Evolutionary conservation across 2,113 vertebrate genomes (phyloP), one percentile per base, ranked within the genome.

Genomic region (Fulmarus glacialis): DNA sequence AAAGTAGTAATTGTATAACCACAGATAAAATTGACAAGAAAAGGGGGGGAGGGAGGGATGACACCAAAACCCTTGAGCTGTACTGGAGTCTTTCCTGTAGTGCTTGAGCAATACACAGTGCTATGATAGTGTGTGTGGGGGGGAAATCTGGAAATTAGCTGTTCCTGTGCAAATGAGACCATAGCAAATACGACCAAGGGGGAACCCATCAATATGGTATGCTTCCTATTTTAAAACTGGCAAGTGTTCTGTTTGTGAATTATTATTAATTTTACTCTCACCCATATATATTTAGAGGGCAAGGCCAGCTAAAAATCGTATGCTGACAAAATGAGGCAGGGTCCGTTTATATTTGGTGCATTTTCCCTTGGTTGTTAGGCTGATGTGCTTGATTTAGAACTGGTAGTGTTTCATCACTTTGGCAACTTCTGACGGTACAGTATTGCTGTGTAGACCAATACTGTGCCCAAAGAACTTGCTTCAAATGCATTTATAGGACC

Each of bases 371-470:
- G 71, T 64, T 84, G 52, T 72, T 78, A 52, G 68, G n/a, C 66
- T 67, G 68, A 34, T 71, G 62, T 59, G 68, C 96, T 93, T 86
- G 81, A 84, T 96, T 96, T 94, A 93, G 96, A 87, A 32, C 45
- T 93, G 86, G 34, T 92, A 45, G 82, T 73, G 63, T 93, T 92
- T 96, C 92, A 73, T 94, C 89, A 84, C 80, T 92, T 45, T 38
- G 71, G 79, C 48, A 66, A 5, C 50, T 66, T 62, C 13, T 55
- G 58, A 60, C 20, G 36, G 22, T 90, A 84, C 42, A 67, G 52
- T 93, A 43, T 59, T 82, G 60, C 29, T 50, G 8, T 15, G 5
- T n/a, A 36, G 56, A 38, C 12, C 32, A 26, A 22, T 52, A 36
- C 26, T 27, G 15, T 82, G 43, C 30, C 45, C 45, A 38, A 36